Evolutionary conservation across 2,113 vertebrate species (phyloP).

Genomic region (Lethenteron camtschaticum): DNA sequence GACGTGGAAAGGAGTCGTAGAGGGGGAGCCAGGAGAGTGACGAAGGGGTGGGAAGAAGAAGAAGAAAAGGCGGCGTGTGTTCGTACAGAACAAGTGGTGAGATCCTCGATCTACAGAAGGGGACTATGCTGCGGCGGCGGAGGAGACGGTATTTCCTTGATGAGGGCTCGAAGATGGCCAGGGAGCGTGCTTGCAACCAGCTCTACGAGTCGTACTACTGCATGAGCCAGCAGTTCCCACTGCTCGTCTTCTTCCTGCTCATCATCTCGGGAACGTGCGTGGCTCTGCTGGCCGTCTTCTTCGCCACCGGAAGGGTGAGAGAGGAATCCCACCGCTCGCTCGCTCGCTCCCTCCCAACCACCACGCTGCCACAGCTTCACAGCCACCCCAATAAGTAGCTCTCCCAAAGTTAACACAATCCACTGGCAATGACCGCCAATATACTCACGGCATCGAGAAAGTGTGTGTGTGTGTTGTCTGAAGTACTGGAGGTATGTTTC

Average conservation of each 20-base stretch:
- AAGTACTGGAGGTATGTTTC: too few species aligned
- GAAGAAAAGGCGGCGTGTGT: neutral
- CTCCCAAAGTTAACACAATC: too few species aligned
- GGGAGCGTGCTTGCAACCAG: constrained; percentile 25
- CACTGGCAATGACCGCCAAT: too few species aligned
- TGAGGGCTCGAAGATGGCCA: constrained; percentile 21
- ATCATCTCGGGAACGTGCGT: constrained; percentile 91
- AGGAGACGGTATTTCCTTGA: constrained; percentile 49
- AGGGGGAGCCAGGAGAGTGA: neutral
- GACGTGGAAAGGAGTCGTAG: neutral
- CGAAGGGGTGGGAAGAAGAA: neutral
- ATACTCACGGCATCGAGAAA: too few species aligned
- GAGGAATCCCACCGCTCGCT: neutral
- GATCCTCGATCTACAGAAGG: too few species aligned
- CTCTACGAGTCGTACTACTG: constrained; percentile 91
- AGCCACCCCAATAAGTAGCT: too few species aligned
- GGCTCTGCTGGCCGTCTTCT: constrained; percentile 78
- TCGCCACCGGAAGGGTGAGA: constrained; percentile 86
- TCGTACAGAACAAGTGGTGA: too few species aligned
- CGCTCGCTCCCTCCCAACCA: too few species aligned
- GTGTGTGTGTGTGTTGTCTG: too few species aligned
- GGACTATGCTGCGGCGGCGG: constrained; percentile 14
- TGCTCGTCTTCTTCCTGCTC: constrained; percentile 83
- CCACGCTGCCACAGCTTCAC: too few species aligned
- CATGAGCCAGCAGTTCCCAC: constrained; percentile 97